Evolutionary conservation across 2,113 vertebrate species (phyloP).

Genomic region (Atrichornis clamosus): DNA sequence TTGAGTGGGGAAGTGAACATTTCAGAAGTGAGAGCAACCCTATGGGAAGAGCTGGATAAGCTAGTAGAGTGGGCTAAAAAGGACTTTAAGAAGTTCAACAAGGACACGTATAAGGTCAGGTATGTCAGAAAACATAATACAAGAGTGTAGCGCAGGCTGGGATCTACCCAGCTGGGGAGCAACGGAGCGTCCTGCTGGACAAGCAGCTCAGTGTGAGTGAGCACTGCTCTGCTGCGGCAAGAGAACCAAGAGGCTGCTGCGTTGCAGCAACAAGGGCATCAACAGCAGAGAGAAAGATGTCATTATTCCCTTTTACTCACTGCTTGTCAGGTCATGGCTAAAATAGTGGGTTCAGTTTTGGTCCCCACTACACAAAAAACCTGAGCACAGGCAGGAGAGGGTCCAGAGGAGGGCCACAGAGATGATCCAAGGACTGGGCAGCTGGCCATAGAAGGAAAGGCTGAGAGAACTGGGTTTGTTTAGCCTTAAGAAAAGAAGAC

Average conservation of each 20-base stretch:
- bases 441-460: not conserved
- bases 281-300: not conserved
- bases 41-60: not conserved
- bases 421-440: not conserved
- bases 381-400: not conserved
- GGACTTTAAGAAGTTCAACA: not conserved
- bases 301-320: not conserved
- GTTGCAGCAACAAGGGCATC: not conserved
- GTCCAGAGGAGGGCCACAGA: not conserved
- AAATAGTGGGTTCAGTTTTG: not conserved
- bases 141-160: not conserved
- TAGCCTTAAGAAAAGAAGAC: not conserved
- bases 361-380: not conserved
- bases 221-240: rapidly evolving
- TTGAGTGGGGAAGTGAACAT: not conserved
- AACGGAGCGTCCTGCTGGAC: not conserved
- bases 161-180: not conserved
- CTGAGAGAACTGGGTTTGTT: not conserved
- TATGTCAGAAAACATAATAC: not conserved
- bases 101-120: not conserved
- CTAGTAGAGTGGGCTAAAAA: not conserved
- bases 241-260: not conserved
- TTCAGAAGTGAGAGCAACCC: not conserved
- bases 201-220: not conserved
- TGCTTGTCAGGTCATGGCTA: not conserved